Evolutionary conservation across 2,113 vertebrate species (phyloP).

Genomic region (Bubo blakistoni): DNA sequence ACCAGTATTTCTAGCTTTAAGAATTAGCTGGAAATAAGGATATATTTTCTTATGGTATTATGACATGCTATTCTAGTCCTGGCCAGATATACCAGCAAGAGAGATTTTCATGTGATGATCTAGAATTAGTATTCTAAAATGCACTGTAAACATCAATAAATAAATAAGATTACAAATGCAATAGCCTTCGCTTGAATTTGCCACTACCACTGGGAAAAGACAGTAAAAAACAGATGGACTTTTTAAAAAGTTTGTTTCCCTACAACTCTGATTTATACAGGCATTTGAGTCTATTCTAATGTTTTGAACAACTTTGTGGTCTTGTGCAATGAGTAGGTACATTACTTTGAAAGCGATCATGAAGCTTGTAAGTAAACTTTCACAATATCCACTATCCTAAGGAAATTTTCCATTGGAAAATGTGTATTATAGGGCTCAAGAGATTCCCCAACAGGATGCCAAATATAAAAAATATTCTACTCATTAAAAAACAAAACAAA

Average conservation of each 20-base stretch:
- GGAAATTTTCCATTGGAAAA: neutral
- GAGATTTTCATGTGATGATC: neutral
- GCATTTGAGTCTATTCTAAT: neutral
- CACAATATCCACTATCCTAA: neutral
- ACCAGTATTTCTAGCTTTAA: neutral
- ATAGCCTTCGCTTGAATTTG: neutral
- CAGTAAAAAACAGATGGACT: neutral
- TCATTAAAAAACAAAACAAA: neutral
- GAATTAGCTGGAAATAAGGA: neutral
- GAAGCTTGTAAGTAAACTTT: neutral
- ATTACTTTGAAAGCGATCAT: neutral
- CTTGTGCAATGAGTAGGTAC: neutral
- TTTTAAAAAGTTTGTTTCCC: neutral
- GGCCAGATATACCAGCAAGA: neutral
- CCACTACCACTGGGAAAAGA: neutral
- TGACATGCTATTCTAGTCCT: neutral
- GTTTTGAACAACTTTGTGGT: neutral
- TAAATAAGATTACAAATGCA: neutral
- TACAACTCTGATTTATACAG: neutral
- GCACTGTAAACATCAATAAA: neutral
- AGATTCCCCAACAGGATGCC: neutral
- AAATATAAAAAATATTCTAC: neutral
- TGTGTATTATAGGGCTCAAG: neutral
- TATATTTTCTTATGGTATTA: neutral
- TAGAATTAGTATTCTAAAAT: neutral